Base-by-base conservation (phyloP, 35 echinoderm and acorn worm genomes). In the Acanthaster planci region DNA sequence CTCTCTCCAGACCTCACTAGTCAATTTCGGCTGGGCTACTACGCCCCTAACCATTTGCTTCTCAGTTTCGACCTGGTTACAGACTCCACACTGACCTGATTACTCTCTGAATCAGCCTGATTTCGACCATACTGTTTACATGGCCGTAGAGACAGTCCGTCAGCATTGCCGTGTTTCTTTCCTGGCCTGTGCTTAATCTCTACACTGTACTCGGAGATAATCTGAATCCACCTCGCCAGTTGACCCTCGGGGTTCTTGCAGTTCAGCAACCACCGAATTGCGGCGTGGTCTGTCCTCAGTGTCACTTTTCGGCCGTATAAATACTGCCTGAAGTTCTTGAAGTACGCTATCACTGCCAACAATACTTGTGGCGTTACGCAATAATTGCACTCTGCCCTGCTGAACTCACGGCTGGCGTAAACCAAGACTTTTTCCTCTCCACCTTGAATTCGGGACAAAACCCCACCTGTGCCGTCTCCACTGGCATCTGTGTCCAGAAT, bases 291-390 rank as follows among this genome's bases (percentile, higher is more conserved):
- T 17, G 90, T 89, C 29, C 86, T 77, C 8, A 93, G 27, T 37
- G 68, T 47, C 39, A 93, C 67, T 78, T 44, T 32, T 5, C 27
- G 47, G 16, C 85, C 90, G 7, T 81, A 31, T 17, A 92, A 51
- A 84, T 93, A 89, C 37, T 93, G 91, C 35, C 76, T 15, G 54
- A 85, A 89, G 23, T 89, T 26, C 75, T 84, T 84, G 4, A 93
- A 44, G 58, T 35, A 84, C 8, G 21, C 64, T 1, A 90, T 77
- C 7, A 93, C 76, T 17, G 92, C 68, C 19, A 90, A 80, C 76
- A 93, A 40, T 35, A 90, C 87, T 22, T 52, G 30, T 15, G 7
- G 47, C 2, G 82, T 85, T n/a, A n/a, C 87, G 31, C 87, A 85
- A 30, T 89, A 90, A 77, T 90, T 90, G 37, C 87, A 55, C 37